Percentiles rank a stretch among this genome's conserved stretches.
These are phyloP conservation scores for Ceratotherium simum DNA, from an alignment of 2,113 vertebrate genomes.

Conservation along the genomic window DNA sequence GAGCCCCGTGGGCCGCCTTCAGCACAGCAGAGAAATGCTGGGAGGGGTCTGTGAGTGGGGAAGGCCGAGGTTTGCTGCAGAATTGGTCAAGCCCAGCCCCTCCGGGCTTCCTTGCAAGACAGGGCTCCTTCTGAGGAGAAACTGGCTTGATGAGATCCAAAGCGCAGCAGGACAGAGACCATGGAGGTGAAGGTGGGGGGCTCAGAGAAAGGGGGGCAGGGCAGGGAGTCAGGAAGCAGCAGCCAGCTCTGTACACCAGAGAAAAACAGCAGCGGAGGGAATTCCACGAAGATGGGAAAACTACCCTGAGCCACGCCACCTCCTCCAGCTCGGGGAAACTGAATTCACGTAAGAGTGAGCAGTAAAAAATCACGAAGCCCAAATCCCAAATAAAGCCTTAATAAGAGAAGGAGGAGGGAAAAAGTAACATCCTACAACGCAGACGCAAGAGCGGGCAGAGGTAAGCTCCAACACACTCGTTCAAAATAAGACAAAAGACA, in stretches of 20 bases:
- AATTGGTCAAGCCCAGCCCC: neutral
- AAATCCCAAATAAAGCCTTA: neutral
- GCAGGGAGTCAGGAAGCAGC: neutral
- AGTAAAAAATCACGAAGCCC: neutral
- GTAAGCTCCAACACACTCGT: rapidly evolving
- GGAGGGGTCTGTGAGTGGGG: rapidly evolving
- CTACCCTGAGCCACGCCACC: rapidly evolving
- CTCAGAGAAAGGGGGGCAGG: neutral
- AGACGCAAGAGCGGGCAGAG: no score
- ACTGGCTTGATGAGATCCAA: neutral
- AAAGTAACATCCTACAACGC: rapidly evolving
- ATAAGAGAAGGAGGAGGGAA: no score
- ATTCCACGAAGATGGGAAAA: rapidly evolving
- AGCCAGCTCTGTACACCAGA: rapidly evolving
- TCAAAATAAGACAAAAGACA: neutral
- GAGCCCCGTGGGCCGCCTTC: neutral
- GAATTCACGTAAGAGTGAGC: neutral
- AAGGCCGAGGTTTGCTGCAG: neutral
- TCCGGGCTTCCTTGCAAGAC: rapidly evolving
- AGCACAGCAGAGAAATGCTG: rapidly evolving
- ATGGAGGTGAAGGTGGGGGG: no score
- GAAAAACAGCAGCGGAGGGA: rapidly evolving
- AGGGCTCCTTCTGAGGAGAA: neutral
- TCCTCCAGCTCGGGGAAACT: neutral
- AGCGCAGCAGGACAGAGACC: neutral